Evolutionary conservation across 2,113 vertebrate species (phyloP).

Genomic region (Odontesthes bonariensis): DNA sequence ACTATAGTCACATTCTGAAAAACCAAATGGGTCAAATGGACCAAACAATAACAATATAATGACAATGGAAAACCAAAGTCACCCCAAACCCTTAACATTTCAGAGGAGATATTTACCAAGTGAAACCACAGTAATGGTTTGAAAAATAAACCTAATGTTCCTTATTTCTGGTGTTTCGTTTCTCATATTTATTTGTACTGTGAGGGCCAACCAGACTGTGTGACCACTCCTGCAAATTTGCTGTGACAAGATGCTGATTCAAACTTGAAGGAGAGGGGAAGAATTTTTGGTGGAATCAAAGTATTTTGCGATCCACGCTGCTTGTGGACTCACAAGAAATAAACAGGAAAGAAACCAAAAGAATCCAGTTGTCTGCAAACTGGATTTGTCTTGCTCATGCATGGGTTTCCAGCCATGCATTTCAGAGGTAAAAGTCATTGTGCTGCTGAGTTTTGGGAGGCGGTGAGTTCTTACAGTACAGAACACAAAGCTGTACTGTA

Average conservation of each 20-base stretch:
- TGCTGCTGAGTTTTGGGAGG: conserved; percentile 35
- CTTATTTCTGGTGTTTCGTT: conserved; percentile 53
- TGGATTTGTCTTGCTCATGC: conserved; percentile 41
- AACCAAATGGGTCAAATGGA: conserved; percentile 26
- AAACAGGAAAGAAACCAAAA: conserved; percentile 7
- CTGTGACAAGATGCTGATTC: conserved; percentile 69
- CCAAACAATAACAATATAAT: conserved; percentile 67
- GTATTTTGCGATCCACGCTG: not conserved
- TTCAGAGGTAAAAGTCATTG: conserved; percentile 51
- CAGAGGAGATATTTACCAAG: conserved; percentile 60
- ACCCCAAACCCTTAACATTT: conserved; percentile 58
- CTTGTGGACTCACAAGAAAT: conserved; percentile 9
- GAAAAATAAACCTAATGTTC: conserved; percentile 66
- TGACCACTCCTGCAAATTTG: conserved; percentile 46
- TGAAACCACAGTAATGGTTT: conserved; percentile 68
- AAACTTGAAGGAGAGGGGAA: conserved; percentile 22
- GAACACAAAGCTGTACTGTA: conserved; percentile 29
- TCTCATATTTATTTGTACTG: conserved; percentile 70
- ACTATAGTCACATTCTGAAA: conserved; percentile 25
- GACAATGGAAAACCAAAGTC: conserved; percentile 69
- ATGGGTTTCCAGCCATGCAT: conserved; percentile 57
- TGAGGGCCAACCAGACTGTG: conserved; percentile 31
- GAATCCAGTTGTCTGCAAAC: conserved; percentile 25
- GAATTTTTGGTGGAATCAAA: conserved; percentile 17
- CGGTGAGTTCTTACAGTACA: conserved; percentile 26